Evolutionary conservation across 2,113 vertebrate species (phyloP), one percentile per base, ranked within the genome.

Genomic region (Cacatua alba): DNA sequence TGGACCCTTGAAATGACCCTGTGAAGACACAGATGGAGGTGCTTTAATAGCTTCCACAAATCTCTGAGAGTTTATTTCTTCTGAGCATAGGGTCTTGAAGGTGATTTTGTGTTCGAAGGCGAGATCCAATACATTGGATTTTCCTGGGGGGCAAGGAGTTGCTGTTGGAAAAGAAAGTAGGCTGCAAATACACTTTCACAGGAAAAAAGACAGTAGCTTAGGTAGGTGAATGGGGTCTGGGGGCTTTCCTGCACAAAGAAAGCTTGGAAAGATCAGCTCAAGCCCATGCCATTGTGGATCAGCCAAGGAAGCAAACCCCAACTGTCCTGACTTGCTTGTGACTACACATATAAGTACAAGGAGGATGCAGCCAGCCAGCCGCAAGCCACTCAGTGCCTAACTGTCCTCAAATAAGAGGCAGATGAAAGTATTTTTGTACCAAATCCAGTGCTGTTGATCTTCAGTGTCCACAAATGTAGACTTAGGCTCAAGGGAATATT

Each of bases 331-430:
- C 26, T 24, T 49, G 55, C 8, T 65, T 63, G 29, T 2, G 1
- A 6, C 37, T 59, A 2, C 25, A 31, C 1, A 2, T 31, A 6
- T 0, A 1, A 72, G 7, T 23, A 28, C 1, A 1, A 74, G 64
- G 35, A 71, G 53, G 31, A 75, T 69, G 28, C n/a, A 74, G 33
- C 3, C 82, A 59, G 57, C 2, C 19, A 43, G 48, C 53, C 3
- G 0, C 39, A 59, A 70, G 55, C n/a, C 43, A 29, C 48, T 67
- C 35, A 21, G 15, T 1, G 1, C 19, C 2, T 15, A 59, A 24
- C 39, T 49, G 57, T 67, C 76, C 71, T 80, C 53, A 77, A 11
- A 51, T 25, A 25, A 1, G 43, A 88, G 71, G 49, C 78, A 77
- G 28, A 28, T 59, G 64, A 51, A 44, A 70, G 4, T 60, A 26